Conservation (phyloP, 2,113 vertebrate genomes). For the Poeciliopsis occidentalis region DNA sequence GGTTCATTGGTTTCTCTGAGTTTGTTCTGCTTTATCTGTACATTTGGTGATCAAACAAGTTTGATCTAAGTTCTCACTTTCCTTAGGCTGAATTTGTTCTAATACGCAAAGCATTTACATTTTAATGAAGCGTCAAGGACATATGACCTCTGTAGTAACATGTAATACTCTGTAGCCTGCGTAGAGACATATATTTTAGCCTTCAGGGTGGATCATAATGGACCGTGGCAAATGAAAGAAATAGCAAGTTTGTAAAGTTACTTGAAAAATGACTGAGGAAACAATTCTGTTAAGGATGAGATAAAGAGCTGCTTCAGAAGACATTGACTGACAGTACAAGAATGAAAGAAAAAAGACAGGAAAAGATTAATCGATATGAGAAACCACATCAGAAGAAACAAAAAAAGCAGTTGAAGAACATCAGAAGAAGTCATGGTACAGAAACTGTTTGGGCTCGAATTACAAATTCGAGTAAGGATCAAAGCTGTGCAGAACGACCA, state of each 20-base stretch:
- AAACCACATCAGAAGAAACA: neutral
- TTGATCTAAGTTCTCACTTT: conserved; percentile 14
- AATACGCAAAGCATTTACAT: conserved; percentile 22
- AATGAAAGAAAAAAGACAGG: conserved; percentile 3
- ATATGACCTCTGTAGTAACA: neutral
- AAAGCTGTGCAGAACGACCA: conserved; percentile 15
- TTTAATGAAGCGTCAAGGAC: neutral
- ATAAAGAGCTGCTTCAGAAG: neutral
- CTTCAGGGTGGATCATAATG: neutral
- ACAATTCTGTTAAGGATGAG: neutral
- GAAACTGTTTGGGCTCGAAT: conserved; percentile 1
- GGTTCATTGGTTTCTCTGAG: conserved; percentile 18
- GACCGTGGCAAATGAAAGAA: neutral
- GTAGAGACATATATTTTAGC: neutral
- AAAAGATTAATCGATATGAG: neutral
- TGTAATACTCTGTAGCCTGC: neutral
- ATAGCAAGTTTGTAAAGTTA: neutral
- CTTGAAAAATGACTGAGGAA: neutral
- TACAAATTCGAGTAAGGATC: conserved; percentile 29
- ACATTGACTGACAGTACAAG: neutral
- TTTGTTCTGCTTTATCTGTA: conserved; percentile 20
- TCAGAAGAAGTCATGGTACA: neutral
- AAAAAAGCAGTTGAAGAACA: neutral
- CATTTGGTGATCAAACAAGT: conserved; percentile 32
- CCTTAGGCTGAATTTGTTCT: conserved; percentile 10